Evolutionary conservation across 2,797 vertebrate species (phyloP), one percentile per base, ranked within the genome.

Genomic region (Bucorvus abyssinicus): DNA sequence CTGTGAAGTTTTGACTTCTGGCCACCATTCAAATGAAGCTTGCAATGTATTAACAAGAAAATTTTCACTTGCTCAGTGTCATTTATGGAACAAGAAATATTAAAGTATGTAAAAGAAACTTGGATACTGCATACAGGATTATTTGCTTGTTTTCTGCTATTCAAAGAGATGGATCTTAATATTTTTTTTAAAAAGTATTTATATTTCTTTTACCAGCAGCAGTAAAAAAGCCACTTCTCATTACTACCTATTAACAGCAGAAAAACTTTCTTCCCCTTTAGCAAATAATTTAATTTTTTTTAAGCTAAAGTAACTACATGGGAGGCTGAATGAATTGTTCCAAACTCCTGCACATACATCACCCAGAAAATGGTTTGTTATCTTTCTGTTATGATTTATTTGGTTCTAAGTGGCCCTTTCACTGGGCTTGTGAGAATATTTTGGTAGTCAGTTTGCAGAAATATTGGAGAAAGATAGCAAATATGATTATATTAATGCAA

Each of bases 181-280:
- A 49, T 44, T 44, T 71, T 64, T 64, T 27, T 61, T 38, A 29
- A 52, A 52, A 27, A 52, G 38, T 40, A 49, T 76, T 79, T 64
- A 21, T 80, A 94, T 95, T 61, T 96, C 68, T 83, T 90, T 91
- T 69, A 97, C 96, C 55, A 97, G 97, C 81, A 96, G 94, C 21
- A 76, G 32, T 55, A 47, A 74, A 94, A 92, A 92, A 47, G 1
- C 16, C n/a, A 27, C 53, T 71, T 40, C 14, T 56, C 20, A 3
- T 84, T 89, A 49, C 40, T 74, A 30, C 49, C 40, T 86, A 34
- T 59, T 86, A 40, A 69, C 45, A 73, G 44, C 19, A 83, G 69
- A 88, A 56, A 56, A 92, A 59, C 53, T 77, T 80, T 60, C n/a
- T 74, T 74, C 12, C 29, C 90, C 4, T 1, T 73, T 57, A 81